Base-by-base conservation (phyloP, 2,888 invertebrate genomes). In the Gymnocheta viridis region DNA sequence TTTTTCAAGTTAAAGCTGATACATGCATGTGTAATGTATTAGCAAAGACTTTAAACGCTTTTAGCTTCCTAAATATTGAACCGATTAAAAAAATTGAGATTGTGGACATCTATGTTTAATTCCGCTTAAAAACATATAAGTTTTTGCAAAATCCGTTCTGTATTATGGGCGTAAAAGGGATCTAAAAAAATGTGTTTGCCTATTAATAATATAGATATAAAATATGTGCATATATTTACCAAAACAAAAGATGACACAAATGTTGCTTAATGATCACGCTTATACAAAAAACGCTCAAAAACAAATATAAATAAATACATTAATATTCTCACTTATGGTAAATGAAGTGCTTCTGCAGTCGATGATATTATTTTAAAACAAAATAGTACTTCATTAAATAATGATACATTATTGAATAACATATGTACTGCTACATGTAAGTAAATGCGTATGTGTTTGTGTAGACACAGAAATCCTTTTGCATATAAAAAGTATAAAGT, bases 251-350 rank as follows among this genome's bases (percentile, higher is more conserved):
- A 41, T 32, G 27, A 49, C 19, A 19, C 27, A 14, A 44, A 41
- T 12, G 12, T 12, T 10, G 10, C 10, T 6, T 32, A 32, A 32
- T 10, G 10, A 32, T 32, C 2, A 1, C 32, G 6, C 10, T 32
- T 32, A 24, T 6, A 14, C 38, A 1, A 19, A 32, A 5, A 32
- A 32, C 12, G 4, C 29, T 49, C 12, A 51, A 3, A 38, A 14
- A 38, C 14, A 19, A 35, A 14, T 2, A 14, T 19, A 51, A 51
- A 38, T 22, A 47, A 35, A 67, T n/a, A 24, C 10, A 62, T 62
- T 38, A 35, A 24, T 51, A 35, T 73, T 41, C 58, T 58, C 60
- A 49, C 35, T 73, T 47, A 22, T 35, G 32, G 17, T 14, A 72
- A 60, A 60, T 41, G 29, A 62, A 51, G 41, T 41, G 14, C 12